phyloP scores from a whole-genome alignment of 1,140 invertebrate species.

The Drosophila fuyamai region DNA sequence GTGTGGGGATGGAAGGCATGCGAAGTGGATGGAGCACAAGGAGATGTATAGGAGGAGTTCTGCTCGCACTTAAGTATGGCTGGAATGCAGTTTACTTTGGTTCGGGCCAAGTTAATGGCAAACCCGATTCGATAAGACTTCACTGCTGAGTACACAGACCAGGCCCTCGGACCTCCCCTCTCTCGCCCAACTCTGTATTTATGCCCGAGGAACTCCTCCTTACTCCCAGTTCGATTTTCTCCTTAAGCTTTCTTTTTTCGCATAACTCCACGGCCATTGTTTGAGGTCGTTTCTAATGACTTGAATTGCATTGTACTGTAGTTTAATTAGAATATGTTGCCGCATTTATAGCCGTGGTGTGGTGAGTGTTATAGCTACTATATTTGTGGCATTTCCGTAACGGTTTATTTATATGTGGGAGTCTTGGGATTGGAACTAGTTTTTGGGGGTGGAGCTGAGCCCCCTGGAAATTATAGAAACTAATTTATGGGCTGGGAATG shows the following conservation, averaged over 20 bases:
- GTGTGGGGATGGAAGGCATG: constrained; percentile 7
- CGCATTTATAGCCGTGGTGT: constrained; percentile 8
- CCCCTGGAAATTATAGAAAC: background rate
- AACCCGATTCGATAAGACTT: constrained; percentile 73
- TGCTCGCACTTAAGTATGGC: constrained; percentile 54
- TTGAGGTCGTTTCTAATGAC: constrained; percentile 73
- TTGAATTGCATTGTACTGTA: constrained; percentile 46
- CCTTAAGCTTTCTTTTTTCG: constrained; percentile 19
- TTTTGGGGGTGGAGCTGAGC: background rate
- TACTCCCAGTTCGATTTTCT: constrained; percentile 18
- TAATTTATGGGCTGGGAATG: constrained; percentile 22
- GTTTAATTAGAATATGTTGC: constrained; percentile 65
- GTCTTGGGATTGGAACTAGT: constrained; percentile 13
- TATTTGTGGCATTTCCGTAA: constrained; percentile 38
- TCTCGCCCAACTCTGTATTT: constrained; percentile 17
- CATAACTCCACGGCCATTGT: constrained; percentile 48
- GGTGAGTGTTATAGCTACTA: constrained; percentile 2
- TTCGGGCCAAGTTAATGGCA: constrained; percentile 67
- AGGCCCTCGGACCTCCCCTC: constrained; percentile 12
- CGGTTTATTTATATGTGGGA: constrained; percentile 60
- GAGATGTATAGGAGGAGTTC: constrained; percentile 19
- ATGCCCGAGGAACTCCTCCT: constrained; percentile 7
- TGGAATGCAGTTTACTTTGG: constrained; percentile 65
- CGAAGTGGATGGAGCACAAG: constrained; percentile 1
- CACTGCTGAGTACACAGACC: constrained; percentile 53